Evolutionary conservation across 2,797 vertebrate genomes (phyloP), one percentile per base, ranked within the genome.

Genomic region (Hapalemur alaotrensis): DNA sequence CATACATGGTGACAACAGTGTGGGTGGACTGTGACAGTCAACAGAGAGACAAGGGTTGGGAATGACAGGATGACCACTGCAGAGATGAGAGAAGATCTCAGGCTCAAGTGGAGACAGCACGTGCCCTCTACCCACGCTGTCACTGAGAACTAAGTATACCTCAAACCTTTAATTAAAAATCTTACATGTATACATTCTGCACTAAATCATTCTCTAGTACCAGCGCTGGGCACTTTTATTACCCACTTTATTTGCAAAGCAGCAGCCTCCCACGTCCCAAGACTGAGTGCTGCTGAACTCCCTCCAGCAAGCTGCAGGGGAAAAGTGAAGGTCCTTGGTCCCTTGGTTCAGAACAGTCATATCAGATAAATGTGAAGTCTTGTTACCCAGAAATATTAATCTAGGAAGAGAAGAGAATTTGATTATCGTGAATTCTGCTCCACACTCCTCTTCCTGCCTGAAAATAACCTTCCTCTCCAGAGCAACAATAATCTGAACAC

Each of bases 401-500:
- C 95, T 59, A 94, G 97, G 96, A 91, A 86, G 94, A 97, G 91
- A 75, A 96, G 0, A 7, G 52, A 78, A 96, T 97, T 97, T 89
- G 91, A 97, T 97, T 97, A 97, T 96, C 88, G 9, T 97, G 97
- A 97, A 98, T 96, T 96, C 97, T 91, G 23, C 69, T 91, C 96
- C 96, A 97, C 87, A 89, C 97, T 90, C 96, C 75, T 89, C 93
- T 96, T 94, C 92, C 86, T 46, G 94, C 94, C 93, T 61, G 95
- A 98, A 98, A 98, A 97, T 96, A 97, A 96, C 97, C 97, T 98
- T 95, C 92, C 95, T 98, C 94, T 96, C 98, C 96, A 96, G 97
- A 98, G 97, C 98, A 98, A 98, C 98, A 98, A 98, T 98, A 98
- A 98, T 98, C 97, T 97, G 97, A 98, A 97, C 98, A 98, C 98